Percentiles rank a stretch among this genome's conserved stretches.
Conservation (phyloP, 1,140 invertebrate genomes). For the Zelostemma sp. region DNA sequence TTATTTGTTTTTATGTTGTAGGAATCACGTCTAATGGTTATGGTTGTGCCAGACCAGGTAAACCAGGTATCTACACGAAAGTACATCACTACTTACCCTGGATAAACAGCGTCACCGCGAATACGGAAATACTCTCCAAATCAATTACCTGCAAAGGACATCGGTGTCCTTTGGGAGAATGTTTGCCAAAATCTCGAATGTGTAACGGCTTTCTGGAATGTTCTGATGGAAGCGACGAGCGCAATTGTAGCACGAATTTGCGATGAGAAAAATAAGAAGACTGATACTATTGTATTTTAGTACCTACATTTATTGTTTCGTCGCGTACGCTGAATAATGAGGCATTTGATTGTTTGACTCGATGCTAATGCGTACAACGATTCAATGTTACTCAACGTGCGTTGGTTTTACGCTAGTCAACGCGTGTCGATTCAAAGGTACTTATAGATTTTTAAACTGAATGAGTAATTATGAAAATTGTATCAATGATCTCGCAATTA, state of each 20-base stretch:
- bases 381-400: conserved; percentile 31
- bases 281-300: conserved; percentile 24
- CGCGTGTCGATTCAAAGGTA: conserved; percentile 2
- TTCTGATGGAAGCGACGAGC: conserved; percentile 80
- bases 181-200: conserved; percentile 76
- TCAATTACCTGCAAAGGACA: conserved; percentile 74
- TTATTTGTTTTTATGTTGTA: conserved; percentile 55
- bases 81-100: conserved; percentile 84
- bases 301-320: conserved; percentile 21
- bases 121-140: conserved; percentile 56
- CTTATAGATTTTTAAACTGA: not conserved
- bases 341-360: conserved; percentile 21
- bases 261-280: conserved; percentile 44
- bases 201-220: conserved; percentile 85
- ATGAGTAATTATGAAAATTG: no score
- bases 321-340: conserved; percentile 22
- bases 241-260: conserved; percentile 54
- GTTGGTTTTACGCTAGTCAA: conserved; percentile 44
- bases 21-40: conserved; percentile 90
- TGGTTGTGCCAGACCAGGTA: conserved; percentile 84
- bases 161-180: conserved; percentile 82
- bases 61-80: conserved; percentile 91
- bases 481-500: no score
- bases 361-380: conserved; percentile 22
- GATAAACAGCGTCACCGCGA: conserved; percentile 75